These are phyloP conservation scores for Crocidura indochinensis DNA, from an alignment of 2,797 vertebrate genomes.

Conservation along the genomic window DNA sequence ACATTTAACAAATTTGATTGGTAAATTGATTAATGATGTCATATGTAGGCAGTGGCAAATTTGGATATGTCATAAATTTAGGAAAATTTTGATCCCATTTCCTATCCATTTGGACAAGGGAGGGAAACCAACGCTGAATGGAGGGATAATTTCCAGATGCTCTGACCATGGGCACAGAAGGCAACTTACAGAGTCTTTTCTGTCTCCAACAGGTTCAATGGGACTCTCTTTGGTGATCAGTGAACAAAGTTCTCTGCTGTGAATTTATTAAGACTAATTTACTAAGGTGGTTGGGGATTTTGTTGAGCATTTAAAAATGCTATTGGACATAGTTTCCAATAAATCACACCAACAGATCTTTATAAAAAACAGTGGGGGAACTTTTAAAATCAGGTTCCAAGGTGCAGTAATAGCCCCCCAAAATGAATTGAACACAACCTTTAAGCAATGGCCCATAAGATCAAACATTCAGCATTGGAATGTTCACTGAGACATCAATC, in stretches of 20 bases:
- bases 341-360: conserved; percentile 83
- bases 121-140: background rate
- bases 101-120: background rate
- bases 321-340: conserved; percentile 83
- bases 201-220: background rate
- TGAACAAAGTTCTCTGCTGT: conserved; percentile 74
- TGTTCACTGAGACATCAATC: background rate
- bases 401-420: conserved; percentile 32
- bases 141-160: background rate
- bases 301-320: conserved; percentile 80
- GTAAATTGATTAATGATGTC: background rate
- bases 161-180: background rate
- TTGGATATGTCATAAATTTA: no score
- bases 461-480: background rate
- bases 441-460: conserved; percentile 59
- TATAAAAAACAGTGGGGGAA: conserved; percentile 74
- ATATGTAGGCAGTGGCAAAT: background rate
- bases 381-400: conserved; percentile 62
- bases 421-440: conserved; percentile 27
- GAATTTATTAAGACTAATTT: conserved; percentile 88
- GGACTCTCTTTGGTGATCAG: conserved; percentile 54
- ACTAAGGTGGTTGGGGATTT: conserved; percentile 74
- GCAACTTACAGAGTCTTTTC: background rate
- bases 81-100: background rate
- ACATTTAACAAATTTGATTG: background rate